Conservation (phyloP, 2,797 vertebrate genomes). For the Parauchenoglanis ngamensis region DNA sequence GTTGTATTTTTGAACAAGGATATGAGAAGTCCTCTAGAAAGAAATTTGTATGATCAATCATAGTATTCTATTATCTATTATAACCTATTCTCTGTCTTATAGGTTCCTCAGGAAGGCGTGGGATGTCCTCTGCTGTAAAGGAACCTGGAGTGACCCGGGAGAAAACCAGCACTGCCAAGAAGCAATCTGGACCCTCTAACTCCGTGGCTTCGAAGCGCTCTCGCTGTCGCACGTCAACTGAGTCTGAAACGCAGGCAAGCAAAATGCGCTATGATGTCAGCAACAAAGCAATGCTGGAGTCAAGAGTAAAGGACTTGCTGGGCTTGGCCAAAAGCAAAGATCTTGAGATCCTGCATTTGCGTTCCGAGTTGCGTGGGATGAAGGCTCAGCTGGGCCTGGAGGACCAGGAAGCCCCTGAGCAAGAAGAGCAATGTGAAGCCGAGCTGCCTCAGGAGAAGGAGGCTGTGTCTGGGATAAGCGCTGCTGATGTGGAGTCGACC, state of each 20-base stretch:
- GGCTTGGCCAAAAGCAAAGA: conserved; percentile 83
- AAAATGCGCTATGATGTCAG: conserved; percentile 85
- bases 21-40: neutral
- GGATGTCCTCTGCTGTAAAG: conserved; percentile 74
- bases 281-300: conserved; percentile 81
- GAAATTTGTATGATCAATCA: neutral
- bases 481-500: conserved; percentile 80
- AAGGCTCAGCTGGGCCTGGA: conserved; percentile 81
- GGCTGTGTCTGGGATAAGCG: conserved; percentile 65
- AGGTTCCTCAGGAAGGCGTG: conserved; percentile 74
- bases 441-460: conserved; percentile 67
- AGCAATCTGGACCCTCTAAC: conserved; percentile 63
- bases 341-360: conserved; percentile 81
- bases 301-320: conserved; percentile 83
- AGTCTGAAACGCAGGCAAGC: conserved; percentile 79
- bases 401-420: conserved; percentile 56
- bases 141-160: conserved; percentile 79
- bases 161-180: conserved; percentile 76
- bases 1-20: neutral
- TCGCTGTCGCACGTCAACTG: conserved; percentile 71
- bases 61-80: neutral
- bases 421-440: conserved; percentile 42
- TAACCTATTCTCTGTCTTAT: neutral
- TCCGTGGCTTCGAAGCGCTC: conserved; percentile 73
- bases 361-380: conserved; percentile 80